These are phyloP conservation scores for Coleophora deauratella DNA, from an alignment of 2,888 invertebrate species.

Conservation along the genomic window DNA sequence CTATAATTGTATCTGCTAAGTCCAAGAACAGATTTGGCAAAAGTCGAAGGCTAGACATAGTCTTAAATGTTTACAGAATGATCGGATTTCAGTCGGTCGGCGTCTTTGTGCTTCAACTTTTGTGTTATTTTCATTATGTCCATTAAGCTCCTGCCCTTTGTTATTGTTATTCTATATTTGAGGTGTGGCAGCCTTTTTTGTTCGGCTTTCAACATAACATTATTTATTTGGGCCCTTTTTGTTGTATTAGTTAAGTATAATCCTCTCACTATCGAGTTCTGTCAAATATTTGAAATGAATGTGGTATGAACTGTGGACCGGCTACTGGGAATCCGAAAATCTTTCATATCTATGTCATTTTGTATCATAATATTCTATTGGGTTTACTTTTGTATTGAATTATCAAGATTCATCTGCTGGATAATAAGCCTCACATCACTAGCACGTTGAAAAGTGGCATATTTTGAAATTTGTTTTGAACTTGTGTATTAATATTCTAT, in stretches of 20 bases:
- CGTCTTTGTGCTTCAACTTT: conserved; percentile 25
- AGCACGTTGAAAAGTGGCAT: too few relatives aligned
- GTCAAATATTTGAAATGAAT: conserved; percentile 17
- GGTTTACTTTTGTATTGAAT: too few relatives aligned
- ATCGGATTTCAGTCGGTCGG: conserved; percentile 39
- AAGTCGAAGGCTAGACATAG: neutral
- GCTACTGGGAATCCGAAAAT: conserved; percentile 16
- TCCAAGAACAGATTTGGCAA: too few relatives aligned
- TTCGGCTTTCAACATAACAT: conserved; percentile 31
- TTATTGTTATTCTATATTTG: conserved; percentile 61
- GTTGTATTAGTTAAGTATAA: conserved; percentile 37
- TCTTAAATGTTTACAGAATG: conserved; percentile 33
- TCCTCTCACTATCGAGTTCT: conserved; percentile 18
- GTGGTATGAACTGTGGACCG: conserved; percentile 7
- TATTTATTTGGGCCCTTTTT: conserved; percentile 47
- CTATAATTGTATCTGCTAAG: too few relatives aligned
- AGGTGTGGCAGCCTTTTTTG: conserved; percentile 50
- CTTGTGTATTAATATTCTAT: too few relatives aligned
- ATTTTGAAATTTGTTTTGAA: too few relatives aligned
- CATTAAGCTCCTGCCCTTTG: conserved; percentile 34
- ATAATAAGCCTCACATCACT: too few relatives aligned
- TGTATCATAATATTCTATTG: too few relatives aligned
- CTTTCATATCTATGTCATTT: neutral
- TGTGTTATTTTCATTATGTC: conserved; percentile 42
- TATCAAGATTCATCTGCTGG: too few relatives aligned